Base-by-base conservation (phyloP, 1,140 invertebrate genomes). In the Dendroctonus ponderosae region DNA sequence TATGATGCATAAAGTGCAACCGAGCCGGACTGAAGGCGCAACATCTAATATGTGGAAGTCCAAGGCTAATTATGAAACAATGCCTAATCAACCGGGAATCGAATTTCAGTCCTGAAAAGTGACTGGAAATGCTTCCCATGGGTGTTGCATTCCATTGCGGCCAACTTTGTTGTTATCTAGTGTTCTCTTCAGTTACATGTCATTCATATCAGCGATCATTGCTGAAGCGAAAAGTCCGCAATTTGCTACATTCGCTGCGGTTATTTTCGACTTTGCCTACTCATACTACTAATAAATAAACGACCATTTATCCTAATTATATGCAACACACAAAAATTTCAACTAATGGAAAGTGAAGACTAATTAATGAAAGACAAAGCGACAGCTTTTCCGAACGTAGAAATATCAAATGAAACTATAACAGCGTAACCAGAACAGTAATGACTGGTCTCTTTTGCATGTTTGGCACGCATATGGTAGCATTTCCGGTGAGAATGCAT, bases 401-500 rank as follows among this genome's bases (percentile, higher is more conserved):
- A 51, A 51, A 6, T n/a, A 26, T 14, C 8, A 14, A 14, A 51
- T 51, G 7, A 51, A 5, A 51, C 7, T 26, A 12, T 51, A 14
- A n/a, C 15, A 51, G 6, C 37, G 9, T 26, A 51, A 51, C 12
- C 5, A 51, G 37, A 51, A 51, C 49, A 51, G 37, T 51, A 51
- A 51, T 5, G 12, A 12, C 49, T 8, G 3, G 12, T 9, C 56
- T 58, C 56, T 58, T 43, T 14, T 39, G 53, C 26, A 56, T 56
- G 42, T 46, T 43, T 58, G 14, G 56, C 56, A 58, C 56, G 56
- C 56, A 58, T 58, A 58, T 58, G 56, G 56, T 46, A 15, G 56
- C 56, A 46, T 58, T 58, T 58, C 56, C 56, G 41, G 56, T 12
- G 42, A 46, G 56, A 58, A 58, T 58, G 56, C 56, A 58, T 58